These are phyloP conservation scores for Dyspetes luteomarginatus DNA, from an alignment of 2,888 invertebrate species.

Conservation along the genomic window DNA sequence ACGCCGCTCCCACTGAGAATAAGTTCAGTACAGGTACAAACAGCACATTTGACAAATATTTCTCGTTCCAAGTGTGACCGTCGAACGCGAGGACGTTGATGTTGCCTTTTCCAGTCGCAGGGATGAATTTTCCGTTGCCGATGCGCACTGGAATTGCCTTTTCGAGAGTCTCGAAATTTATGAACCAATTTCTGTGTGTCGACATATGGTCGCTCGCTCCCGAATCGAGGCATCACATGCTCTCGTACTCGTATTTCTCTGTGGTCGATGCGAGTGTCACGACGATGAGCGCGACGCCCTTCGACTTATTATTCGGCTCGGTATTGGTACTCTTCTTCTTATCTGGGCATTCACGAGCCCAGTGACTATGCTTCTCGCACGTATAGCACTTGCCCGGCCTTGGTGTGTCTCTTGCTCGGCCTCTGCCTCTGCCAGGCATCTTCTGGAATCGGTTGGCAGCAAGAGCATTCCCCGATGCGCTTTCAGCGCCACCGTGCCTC, in stretches of 20 bases:
- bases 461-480: background rate
- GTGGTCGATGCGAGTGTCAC: conserved; percentile 43
- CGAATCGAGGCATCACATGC: conserved; percentile 62
- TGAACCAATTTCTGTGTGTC: conserved; percentile 59
- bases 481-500: background rate
- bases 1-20: conserved; percentile 43
- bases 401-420: background rate
- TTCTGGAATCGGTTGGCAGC: background rate
- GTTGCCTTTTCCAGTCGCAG: conserved; percentile 15
- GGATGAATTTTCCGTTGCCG: conserved; percentile 62
- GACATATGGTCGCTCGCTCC: conserved; percentile 67
- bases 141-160: conserved; percentile 35
- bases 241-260: background rate
- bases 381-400: conserved; percentile 46
- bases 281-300: conserved; percentile 55
- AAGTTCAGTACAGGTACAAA: conserved; percentile 61
- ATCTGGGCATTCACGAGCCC: conserved; percentile 38
- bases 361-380: conserved; percentile 62
- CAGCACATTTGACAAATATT: conserved; percentile 56
- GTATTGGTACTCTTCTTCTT: conserved; percentile 8
- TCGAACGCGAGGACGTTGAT: conserved; percentile 57
- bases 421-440: conserved; percentile 1
- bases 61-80: conserved; percentile 54
- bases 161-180: conserved; percentile 32
- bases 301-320: conserved; percentile 27